These are phyloP conservation scores for Zygogramma bicolorata DNA, from an alignment of 2,888 invertebrate genomes.

Conservation along the genomic window DNA sequence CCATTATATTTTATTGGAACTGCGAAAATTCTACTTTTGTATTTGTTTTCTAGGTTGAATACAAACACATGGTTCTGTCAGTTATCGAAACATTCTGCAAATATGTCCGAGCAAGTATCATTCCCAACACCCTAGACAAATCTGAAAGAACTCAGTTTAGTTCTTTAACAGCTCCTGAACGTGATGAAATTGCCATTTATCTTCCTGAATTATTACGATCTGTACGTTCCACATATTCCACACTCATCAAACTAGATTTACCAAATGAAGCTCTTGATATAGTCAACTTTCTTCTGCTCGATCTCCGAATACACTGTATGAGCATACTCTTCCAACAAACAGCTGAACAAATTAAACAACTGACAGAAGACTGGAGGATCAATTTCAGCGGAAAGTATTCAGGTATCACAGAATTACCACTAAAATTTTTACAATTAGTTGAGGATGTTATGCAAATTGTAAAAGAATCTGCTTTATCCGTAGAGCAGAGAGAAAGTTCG, in stretches of 20 bases:
- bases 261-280: slow-evolving; percentile 90
- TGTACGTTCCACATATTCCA: slow-evolving; percentile 83
- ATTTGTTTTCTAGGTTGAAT: slow-evolving; percentile 45
- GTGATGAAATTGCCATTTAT: slow-evolving; percentile 74
- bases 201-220: slow-evolving; percentile 80
- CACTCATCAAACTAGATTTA: slow-evolving; percentile 85
- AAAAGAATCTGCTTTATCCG: slow-evolving; percentile 78
- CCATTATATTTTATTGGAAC: too few species aligned
- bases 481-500: slow-evolving; percentile 76
- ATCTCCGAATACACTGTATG: slow-evolving; percentile 89
- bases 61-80: slow-evolving; percentile 82
- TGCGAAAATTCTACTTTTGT: too few species aligned
- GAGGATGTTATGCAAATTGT: slow-evolving; percentile 79
- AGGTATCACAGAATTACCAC: slow-evolving; percentile 68
- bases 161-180: slow-evolving; percentile 69
- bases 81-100: slow-evolving; percentile 81
- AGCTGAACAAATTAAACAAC: slow-evolving; percentile 79
- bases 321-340: slow-evolving; percentile 87
- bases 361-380: slow-evolving; percentile 89
- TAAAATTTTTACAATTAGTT: slow-evolving; percentile 79
- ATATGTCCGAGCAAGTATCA: slow-evolving; percentile 79
- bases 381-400: slow-evolving; percentile 87
- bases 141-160: slow-evolving; percentile 67
- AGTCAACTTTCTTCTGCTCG: slow-evolving; percentile 86
- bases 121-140: slow-evolving; percentile 74